These are phyloP conservation scores for Gyrodactylus salaris DNA, from an alignment of 1,140 invertebrate species.

Conservation along the genomic window DNA sequence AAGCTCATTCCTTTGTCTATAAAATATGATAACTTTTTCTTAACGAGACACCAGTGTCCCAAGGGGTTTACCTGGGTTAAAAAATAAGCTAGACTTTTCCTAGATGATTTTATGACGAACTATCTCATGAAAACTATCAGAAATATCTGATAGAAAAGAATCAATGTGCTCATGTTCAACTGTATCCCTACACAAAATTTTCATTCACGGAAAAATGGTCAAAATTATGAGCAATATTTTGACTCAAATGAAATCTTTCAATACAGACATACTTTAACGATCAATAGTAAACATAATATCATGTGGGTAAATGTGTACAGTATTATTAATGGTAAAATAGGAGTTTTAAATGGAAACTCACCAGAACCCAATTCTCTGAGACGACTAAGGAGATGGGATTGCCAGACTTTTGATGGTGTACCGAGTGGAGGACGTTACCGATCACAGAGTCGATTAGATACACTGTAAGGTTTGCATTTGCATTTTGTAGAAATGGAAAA, in stretches of 20 bases:
- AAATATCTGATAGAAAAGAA: too few species aligned
- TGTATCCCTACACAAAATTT: too few species aligned
- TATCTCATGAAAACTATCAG: too few species aligned
- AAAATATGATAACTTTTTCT: too few species aligned
- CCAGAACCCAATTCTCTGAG: slow-evolving; percentile 75
- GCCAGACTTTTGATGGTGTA: slow-evolving; percentile 35
- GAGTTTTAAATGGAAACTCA: slow-evolving; percentile 14
- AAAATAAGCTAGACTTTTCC: too few species aligned
- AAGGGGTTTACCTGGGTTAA: too few species aligned
- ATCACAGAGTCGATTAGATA: slow-evolving; percentile 64
- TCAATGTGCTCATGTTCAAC: too few species aligned
- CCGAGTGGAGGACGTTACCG: slow-evolving; percentile 27
- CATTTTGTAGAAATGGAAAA: not conserved
- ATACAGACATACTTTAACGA: too few species aligned
- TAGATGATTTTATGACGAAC: too few species aligned
- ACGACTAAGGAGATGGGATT: slow-evolving; percentile 57
- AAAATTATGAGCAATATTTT: not conserved
- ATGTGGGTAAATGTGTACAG: slow-evolving; percentile 1
- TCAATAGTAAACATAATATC: not conserved
- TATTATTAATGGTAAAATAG: not conserved
- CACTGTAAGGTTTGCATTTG: slow-evolving; percentile 34
- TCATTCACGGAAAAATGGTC: too few species aligned
- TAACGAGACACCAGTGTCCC: too few species aligned
- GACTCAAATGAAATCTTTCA: not conserved
- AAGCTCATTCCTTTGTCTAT: too few species aligned